Base-by-base conservation (phyloP, 1,140 invertebrate species). In the Drosophila oshimai region DNA sequence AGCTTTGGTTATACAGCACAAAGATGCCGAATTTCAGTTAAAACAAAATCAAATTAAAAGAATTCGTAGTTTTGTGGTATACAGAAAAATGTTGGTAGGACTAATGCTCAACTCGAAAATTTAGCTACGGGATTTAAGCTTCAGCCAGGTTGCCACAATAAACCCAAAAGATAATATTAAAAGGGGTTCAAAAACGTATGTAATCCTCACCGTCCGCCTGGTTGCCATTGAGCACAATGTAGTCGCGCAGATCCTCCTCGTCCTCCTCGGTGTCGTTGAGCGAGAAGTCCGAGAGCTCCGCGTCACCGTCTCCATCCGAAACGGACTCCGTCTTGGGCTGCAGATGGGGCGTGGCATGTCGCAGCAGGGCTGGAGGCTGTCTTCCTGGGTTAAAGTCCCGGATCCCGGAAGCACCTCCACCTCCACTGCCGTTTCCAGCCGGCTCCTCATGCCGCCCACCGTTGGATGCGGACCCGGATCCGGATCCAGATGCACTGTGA, bases 221-320 rank as follows among this genome's bases (percentile, higher is more conserved):
- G 28, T 61, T 80, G 10, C 89, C 89, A 51, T 87, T 90, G 2
- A 86, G 62, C 5, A 89, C 74, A 6, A 89, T 68, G 20, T 88
- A 89, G 39, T 80, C 89, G 6, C 88, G 70, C 13, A 89, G 74
- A 44, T 90, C 89, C 13, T 90, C 89, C 22, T 90, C 89, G 22
- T 90, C 89, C 46, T 90, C 89, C 26, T 90, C 89, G 49, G 89
- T 90, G 44, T 90, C 89, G 53, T 90, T 90, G 0, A 90, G 72
- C 28, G 89, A 90, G 7, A 90, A 90, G 31, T 91, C 90, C 0
- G 90, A 90, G 2, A 91, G 41, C 39, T 90, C 89, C 1, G 54
- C 73, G 39, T 90, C 58, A 9, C 54, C 58, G 41, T 62, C 89
- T 6, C 81, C 81, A 44, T 91, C 90, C 0, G 90, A 91, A 0